Evolutionary conservation across 2,888 invertebrate species (phyloP).

Genomic region (Smittia sp.): DNA sequence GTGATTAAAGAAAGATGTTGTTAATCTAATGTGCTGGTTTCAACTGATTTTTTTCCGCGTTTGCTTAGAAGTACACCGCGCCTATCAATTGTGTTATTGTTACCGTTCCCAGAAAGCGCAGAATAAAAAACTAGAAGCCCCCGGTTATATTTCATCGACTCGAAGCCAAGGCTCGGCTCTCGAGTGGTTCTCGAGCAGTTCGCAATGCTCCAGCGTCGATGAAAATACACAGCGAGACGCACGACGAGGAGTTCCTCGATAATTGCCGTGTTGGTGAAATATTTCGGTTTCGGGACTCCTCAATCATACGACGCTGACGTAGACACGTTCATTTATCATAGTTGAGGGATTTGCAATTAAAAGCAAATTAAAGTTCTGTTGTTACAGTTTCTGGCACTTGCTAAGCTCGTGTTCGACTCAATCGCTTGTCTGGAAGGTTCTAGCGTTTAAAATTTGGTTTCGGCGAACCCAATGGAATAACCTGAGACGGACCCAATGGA

Average conservation of each 20-base stretch:
- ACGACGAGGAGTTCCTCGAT: not conserved
- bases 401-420: no score
- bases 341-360: not conserved
- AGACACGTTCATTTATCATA: constrained; percentile 31
- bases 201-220: not conserved
- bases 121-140: constrained; percentile 20
- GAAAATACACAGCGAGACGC: not conserved
- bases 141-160: constrained; percentile 27
- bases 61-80: not conserved
- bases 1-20: constrained; percentile 26
- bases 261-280: not conserved
- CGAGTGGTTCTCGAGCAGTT: not conserved
- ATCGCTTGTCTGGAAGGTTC: no score
- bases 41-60: constrained; percentile 1
- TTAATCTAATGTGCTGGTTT: constrained; percentile 10
- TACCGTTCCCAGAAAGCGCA: not conserved
- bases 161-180: not conserved
- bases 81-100: constrained; percentile 24
- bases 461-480: no score
- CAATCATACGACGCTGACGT: not conserved
- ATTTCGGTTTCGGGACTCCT: constrained; percentile 2
- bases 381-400: no score
- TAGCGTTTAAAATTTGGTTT: no score
- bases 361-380: not conserved
- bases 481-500: no score